phyloP scores from a whole-genome alignment of 2,888 invertebrate genomes.

The Mesochorus sp. region DNA sequence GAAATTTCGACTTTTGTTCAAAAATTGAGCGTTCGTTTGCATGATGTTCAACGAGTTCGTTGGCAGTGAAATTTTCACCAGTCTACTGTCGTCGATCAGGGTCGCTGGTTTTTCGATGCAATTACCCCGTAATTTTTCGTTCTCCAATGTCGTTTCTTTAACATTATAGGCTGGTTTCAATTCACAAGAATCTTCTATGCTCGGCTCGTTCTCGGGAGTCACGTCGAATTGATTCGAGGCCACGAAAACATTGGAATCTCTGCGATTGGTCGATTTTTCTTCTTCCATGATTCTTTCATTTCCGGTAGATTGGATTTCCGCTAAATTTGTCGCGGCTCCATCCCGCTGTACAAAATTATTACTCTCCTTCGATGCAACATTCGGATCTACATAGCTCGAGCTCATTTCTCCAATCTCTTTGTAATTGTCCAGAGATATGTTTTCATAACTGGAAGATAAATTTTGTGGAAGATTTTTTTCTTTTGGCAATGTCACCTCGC shows the following conservation, averaged over 20 bases:
- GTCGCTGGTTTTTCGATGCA: slow-evolving; percentile 39
- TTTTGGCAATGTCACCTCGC: neutral
- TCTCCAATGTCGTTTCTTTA: neutral
- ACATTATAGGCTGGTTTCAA: neutral
- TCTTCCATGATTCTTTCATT: neutral
- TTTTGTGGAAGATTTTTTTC: slow-evolving; percentile 39
- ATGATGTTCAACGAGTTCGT: slow-evolving; percentile 75
- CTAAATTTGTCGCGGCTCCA: neutral
- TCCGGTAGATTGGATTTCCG: neutral
- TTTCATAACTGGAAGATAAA: slow-evolving; percentile 52
- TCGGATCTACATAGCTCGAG: neutral
- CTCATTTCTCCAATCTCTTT: neutral
- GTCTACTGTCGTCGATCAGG: slow-evolving; percentile 70
- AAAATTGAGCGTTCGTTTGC: slow-evolving; percentile 77
- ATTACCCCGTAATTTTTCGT: neutral
- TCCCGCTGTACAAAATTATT: neutral
- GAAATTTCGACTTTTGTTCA: slow-evolving; percentile 78
- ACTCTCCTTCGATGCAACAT: neutral
- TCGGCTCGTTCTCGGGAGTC: neutral
- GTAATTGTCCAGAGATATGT: slow-evolving; percentile 29
- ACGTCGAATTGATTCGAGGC: neutral
- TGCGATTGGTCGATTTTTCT: neutral
- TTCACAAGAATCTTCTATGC: slow-evolving; percentile 30
- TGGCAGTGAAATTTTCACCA: slow-evolving; percentile 77
- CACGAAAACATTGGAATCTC: neutral